Percentiles rank a stretch among this genome's conserved stretches.
These are phyloP conservation scores for Microtus pennsylvanicus DNA, from an alignment of 2,113 vertebrate genomes.

Conservation along the genomic window DNA sequence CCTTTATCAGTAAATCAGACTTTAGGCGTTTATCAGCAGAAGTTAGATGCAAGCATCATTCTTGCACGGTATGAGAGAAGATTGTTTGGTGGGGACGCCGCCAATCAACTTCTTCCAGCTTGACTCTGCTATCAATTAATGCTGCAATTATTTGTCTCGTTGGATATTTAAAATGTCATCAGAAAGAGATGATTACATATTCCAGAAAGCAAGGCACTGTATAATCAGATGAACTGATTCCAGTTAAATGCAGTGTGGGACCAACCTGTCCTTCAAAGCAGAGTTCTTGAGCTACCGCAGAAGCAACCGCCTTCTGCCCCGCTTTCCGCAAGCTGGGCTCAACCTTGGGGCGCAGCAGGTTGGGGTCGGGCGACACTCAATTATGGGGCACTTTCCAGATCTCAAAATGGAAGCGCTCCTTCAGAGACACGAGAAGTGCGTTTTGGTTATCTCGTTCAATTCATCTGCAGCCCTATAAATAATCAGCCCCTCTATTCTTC, in stretches of 20 bases:
- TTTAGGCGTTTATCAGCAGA: slow-evolving; percentile 89
- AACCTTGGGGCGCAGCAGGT: slow-evolving; percentile 80
- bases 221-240: slow-evolving; percentile 91
- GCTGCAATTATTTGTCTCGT: slow-evolving; percentile 91
- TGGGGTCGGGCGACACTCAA: slow-evolving; percentile 80
- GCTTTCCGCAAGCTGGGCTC: slow-evolving; percentile 84
- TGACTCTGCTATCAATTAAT: slow-evolving; percentile 94
- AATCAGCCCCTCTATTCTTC: slow-evolving; percentile 83
- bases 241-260: slow-evolving; percentile 89
- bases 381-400: slow-evolving; percentile 84
- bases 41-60: slow-evolving; percentile 90
- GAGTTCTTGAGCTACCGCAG: slow-evolving; percentile 81
- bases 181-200: slow-evolving; percentile 93
- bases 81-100: slow-evolving; percentile 88
- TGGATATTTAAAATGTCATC: slow-evolving; percentile 95
- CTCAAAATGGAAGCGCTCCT: slow-evolving; percentile 86
- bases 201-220: slow-evolving; percentile 89
- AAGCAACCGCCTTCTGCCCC: slow-evolving; percentile 82
- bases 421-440: slow-evolving; percentile 82
- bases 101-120: slow-evolving; percentile 91
- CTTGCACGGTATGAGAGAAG: slow-evolving; percentile 88
- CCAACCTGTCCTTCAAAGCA: slow-evolving; percentile 91
- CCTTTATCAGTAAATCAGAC: slow-evolving; percentile 88
- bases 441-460: slow-evolving; percentile 79
- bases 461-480: slow-evolving; percentile 88